Evolutionary conservation across 1,140 invertebrate genomes (phyloP), one percentile per base, ranked within the genome.

Genomic region (Camponotus vicinus): DNA sequence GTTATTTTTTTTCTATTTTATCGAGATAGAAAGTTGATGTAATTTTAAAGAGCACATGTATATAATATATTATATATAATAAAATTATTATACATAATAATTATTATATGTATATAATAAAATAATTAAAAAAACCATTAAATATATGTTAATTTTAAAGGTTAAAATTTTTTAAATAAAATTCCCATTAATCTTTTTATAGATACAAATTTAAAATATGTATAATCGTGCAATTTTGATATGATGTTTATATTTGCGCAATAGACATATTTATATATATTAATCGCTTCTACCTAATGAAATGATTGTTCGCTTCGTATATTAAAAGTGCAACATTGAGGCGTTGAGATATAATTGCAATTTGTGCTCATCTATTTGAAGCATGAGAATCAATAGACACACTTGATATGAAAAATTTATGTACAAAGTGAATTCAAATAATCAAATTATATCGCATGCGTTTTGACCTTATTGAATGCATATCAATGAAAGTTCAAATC

Each of bases 181-280:
- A 42, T 55, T 11, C 34, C 2, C 45, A 13, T 64, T n/a, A 34
- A 64, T 42, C 27, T 21, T 11, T 52, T 8, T 63, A 3, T 13
- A 27, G 9, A n/a, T 37, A 15, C 7, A 11, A 63, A 64, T 21
- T 59, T 1, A 27, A 13, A 34, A n/a, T 78, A 11, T 40, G 27
- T 11, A 0, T 8, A 52, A 8, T 45, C 0, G 15, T 11, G 37
- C 3, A n/a, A 32, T 67, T 52, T 5, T 52, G 18, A 13, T 1
- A 21, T 61, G 21, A 18, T 5, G 40, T 27, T 27, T 27, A 27
- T 27, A 27, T 27, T 27, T 27, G 27, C 27, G 27, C 27, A 27
- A 27, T 27, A 27, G 27, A 27, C 27, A 27, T 27, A 27, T 27
- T 27, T 27, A 27, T 73, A 52, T 77, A 45, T 83, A 85, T 86